Evolutionary conservation across 2,888 invertebrate species (phyloP), one percentile per base, ranked within the genome.

Genomic region (Buathra laborator): DNA sequence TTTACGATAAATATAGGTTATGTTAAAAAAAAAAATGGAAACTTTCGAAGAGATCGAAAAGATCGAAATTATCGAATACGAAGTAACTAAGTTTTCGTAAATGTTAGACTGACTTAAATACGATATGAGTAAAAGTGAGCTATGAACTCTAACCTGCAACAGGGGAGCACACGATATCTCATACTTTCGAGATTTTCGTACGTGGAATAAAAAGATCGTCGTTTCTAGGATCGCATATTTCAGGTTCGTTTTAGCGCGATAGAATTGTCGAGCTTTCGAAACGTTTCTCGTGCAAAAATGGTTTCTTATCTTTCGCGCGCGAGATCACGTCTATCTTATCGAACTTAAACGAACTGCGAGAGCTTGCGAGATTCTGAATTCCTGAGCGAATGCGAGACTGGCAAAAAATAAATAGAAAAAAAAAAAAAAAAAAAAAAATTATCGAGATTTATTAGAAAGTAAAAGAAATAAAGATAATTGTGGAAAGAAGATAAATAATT

Each of bases 251-350:
- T 37, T 9, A 37, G 37, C 51, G 16, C 14, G 51, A n/a, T 12
- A 1, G 4, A 14, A 51, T 51, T 51, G n/a, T 51, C 70, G n/a
- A 53, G 4, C n/a, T 53, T 70, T 53, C 37, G n/a, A 12, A 68
- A 68, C 46, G 48, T 32, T 68, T 12, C 16, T 68, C 29, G 48
- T 7, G 16, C 24, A 48, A 29, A 48, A 48, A 29, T 7, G 0
- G 37, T 37, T 37, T 10, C 46, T 12, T 7, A 48, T 12, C 51
- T 24, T 51, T 32, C 16, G n/a, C 37, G 32, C 9, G 5, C 37
- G 37, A 37, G 37, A 51, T 10, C 14, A 12, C 14, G 4, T 46
- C 53, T 70, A 70, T 70, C 70, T 53, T 53, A 70, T 70, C 70
- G 70, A 53, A 24, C 37, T 37, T 16, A 51, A 16, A 37, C 16